Conservation (phyloP, 2,888 invertebrate genomes). For the Fragum sueziense region DNA sequence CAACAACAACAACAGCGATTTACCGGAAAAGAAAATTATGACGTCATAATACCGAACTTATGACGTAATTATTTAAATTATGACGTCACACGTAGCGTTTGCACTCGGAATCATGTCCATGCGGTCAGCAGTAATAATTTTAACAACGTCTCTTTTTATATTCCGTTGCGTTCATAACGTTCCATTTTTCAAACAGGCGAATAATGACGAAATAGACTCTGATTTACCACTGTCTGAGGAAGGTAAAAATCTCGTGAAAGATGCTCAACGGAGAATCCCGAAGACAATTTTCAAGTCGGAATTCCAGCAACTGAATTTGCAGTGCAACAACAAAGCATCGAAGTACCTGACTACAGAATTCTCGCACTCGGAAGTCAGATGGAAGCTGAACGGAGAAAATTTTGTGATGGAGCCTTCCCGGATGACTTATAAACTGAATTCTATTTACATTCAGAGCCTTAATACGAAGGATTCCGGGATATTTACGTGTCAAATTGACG, state of each 20-base stretch:
- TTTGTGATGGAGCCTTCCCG: constrained; percentile 40
- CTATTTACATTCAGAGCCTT: constrained; percentile 43
- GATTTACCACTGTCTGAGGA: neutral
- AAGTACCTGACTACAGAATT: constrained; percentile 19
- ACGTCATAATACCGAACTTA: no score
- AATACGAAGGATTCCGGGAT: constrained; percentile 46
- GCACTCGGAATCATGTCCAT: no score
- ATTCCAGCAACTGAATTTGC: constrained; percentile 25
- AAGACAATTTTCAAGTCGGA: neutral
- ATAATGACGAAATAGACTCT: neutral
- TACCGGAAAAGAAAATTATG: no score
- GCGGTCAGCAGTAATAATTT: no score
- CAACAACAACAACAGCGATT: no score
- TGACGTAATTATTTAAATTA: no score
- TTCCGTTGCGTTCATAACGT: neutral
- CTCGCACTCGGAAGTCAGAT: constrained; percentile 41
- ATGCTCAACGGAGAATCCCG: neutral
- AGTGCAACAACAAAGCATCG: constrained; percentile 41
- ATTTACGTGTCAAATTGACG: constrained; percentile 41
- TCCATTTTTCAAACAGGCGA: neutral
- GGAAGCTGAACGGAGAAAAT: constrained; percentile 53
- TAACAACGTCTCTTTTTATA: no score
- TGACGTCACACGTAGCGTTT: no score
- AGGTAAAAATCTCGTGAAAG: neutral
- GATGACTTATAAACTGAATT: constrained; percentile 29